Conservation (phyloP, 2,888 invertebrate species). For the Pemphredon lugubris region DNA sequence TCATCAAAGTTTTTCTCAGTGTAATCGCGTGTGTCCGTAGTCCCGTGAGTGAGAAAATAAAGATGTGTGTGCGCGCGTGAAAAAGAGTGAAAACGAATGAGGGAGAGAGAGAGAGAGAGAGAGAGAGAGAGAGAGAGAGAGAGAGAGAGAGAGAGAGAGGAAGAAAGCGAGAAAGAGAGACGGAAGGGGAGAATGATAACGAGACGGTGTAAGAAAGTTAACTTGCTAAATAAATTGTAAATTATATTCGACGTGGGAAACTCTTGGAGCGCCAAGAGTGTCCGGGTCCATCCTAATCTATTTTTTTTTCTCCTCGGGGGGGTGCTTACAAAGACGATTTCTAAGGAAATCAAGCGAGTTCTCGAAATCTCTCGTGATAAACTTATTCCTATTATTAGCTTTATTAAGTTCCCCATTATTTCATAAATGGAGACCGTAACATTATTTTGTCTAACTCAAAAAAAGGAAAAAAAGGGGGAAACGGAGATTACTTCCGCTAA, state of each 20-base stretch:
- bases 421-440: no score
- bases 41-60: background rate
- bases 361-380: background rate
- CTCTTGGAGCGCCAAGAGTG: slow-evolving; percentile 35
- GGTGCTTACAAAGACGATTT: slow-evolving; percentile 57
- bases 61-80: slow-evolving; percentile 14
- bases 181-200: background rate
- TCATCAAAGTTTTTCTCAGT: slow-evolving; percentile 49
- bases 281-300: slow-evolving; percentile 49
- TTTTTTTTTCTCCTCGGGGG: slow-evolving; percentile 45
- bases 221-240: slow-evolving; percentile 51
- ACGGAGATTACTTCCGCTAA: no score
- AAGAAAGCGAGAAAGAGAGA: background rate
- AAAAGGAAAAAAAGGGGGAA: no score
- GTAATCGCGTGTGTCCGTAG: slow-evolving; percentile 50
- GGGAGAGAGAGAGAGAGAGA: slow-evolving; percentile 5
- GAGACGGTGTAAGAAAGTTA: slow-evolving; percentile 9
- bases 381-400: background rate
- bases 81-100: background rate
- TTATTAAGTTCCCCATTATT: no score
- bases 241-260: slow-evolving; percentile 46
- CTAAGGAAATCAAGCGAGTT: slow-evolving; percentile 3
- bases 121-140: background rate
- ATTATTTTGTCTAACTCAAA: no score
- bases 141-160: background rate